A percentile compares a stretch with the other conserved stretches of the same genome.
Conservation (phyloP, 2,797 vertebrate species). For the Hyperoplus immaculatus region DNA sequence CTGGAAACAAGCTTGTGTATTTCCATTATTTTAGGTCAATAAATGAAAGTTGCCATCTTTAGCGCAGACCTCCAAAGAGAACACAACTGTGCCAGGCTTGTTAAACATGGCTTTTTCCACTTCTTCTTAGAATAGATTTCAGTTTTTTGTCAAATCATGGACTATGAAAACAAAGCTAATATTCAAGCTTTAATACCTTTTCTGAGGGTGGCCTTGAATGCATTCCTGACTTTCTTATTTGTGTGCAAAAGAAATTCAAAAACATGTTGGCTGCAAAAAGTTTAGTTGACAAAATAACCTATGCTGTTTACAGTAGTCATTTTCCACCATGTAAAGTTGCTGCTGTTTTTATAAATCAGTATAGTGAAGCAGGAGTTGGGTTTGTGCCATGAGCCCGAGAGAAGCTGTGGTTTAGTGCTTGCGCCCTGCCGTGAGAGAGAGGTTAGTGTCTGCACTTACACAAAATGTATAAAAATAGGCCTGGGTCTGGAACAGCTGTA, state of each 20-base stretch:
- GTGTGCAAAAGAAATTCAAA: background rate
- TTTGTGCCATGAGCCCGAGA: slow-evolving; percentile 2
- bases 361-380: background rate
- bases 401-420: slow-evolving; percentile 34
- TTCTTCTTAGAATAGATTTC: slow-evolving; percentile 2
- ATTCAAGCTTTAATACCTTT: background rate
- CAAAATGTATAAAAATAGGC: slow-evolving; percentile 56
- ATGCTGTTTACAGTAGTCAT: no score
- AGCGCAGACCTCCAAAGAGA: slow-evolving; percentile 7
- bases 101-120: slow-evolving; percentile 22
- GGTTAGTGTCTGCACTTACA: slow-evolving; percentile 47
- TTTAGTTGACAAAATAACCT: background rate
- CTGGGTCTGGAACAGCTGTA: slow-evolving; percentile 49
- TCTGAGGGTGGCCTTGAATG: background rate
- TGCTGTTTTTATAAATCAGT: slow-evolving; percentile 1
- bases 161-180: background rate
- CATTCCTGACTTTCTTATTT: background rate
- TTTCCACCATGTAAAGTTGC: background rate
- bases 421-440: slow-evolving; percentile 43
- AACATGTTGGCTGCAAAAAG: background rate
- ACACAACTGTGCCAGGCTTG: background rate
- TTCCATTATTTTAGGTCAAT: slow-evolving; percentile 33
- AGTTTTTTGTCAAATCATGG: background rate
- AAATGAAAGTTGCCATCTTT: slow-evolving; percentile 30
- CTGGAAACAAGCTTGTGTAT: slow-evolving; percentile 19